Evolutionary conservation across 2,797 vertebrate genomes (phyloP).

Genomic region (Sylvia borin): DNA sequence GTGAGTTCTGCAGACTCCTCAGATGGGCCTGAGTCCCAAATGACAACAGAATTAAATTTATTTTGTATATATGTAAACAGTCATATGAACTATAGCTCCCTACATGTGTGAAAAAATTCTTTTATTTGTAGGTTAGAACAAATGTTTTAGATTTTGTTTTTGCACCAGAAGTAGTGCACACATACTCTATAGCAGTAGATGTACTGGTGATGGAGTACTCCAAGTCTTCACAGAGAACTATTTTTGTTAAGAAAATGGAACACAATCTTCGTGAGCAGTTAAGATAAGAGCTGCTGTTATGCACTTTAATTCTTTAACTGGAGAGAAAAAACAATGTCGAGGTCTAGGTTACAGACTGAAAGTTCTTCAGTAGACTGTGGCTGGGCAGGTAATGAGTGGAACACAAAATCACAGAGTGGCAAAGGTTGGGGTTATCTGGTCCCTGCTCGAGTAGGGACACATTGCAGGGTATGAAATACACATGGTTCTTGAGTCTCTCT

Average conservation of each 20-base stretch:
- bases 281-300: neutral
- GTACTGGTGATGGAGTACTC: neutral
- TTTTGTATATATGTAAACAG: conserved; percentile 21
- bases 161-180: neutral
- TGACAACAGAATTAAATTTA: neutral
- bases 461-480: neutral
- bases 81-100: neutral
- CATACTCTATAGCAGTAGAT: neutral
- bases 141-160: too few relatives aligned
- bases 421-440: neutral
- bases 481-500: neutral
- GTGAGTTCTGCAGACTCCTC: neutral
- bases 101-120: neutral
- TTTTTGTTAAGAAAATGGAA: neutral
- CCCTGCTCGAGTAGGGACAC: neutral
- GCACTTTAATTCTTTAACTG: neutral
- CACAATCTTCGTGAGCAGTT: neutral
- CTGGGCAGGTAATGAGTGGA: neutral
- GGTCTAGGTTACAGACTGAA: neutral
- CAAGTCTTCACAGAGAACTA: neutral
- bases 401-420: neutral
- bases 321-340: neutral
- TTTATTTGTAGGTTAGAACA: neutral
- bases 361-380: neutral
- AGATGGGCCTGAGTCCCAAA: neutral